phyloP scores from a whole-genome alignment of 2,888 invertebrate genomes.

The Oxyteleia sp. region DNA sequence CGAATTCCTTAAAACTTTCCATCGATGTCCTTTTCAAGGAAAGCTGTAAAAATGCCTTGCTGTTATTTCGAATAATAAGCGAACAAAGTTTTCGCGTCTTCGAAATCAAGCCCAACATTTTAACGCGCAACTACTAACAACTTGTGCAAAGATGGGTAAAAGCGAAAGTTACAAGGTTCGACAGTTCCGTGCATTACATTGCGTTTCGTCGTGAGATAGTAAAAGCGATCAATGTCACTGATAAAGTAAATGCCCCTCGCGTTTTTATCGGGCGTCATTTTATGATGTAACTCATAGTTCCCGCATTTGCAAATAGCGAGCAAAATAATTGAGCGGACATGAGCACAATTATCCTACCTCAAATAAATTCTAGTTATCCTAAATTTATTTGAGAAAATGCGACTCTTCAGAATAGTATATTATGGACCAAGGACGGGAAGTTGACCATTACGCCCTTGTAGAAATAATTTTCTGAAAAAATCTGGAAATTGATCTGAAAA shows the following conservation, averaged over 20 bases:
- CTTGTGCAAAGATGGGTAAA: conserved; percentile 16
- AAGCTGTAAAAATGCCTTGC: conserved; percentile 3
- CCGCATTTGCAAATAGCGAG: conserved; percentile 24
- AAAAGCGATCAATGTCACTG: conserved; percentile 16
- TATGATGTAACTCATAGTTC: conserved; percentile 20
- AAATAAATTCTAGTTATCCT: too few species aligned
- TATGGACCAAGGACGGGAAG: too few species aligned
- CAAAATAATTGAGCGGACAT: too few species aligned
- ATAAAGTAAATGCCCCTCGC: conserved; percentile 28
- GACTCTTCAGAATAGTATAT: too few species aligned
- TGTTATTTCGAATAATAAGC: conserved; percentile 6
- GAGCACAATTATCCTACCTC: too few species aligned
- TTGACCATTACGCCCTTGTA: too few species aligned
- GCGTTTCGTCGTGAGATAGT: conserved; percentile 7
- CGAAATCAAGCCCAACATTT: neutral
- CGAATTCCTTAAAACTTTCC: neutral
- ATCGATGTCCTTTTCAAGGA: neutral
- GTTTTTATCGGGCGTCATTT: conserved; percentile 11
- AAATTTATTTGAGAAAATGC: too few species aligned
- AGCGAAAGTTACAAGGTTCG: conserved; percentile 37
- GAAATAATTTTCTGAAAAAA: too few species aligned
- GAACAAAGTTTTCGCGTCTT: conserved; percentile 1
- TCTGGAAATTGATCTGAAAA: too few species aligned
- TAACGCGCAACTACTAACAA: conserved; percentile 16
- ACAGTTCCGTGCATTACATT: conserved; percentile 1